Evolutionary conservation across 2,797 vertebrate species (phyloP), one percentile per base, ranked within the genome.

Genomic region (Allobates femoralis): DNA sequence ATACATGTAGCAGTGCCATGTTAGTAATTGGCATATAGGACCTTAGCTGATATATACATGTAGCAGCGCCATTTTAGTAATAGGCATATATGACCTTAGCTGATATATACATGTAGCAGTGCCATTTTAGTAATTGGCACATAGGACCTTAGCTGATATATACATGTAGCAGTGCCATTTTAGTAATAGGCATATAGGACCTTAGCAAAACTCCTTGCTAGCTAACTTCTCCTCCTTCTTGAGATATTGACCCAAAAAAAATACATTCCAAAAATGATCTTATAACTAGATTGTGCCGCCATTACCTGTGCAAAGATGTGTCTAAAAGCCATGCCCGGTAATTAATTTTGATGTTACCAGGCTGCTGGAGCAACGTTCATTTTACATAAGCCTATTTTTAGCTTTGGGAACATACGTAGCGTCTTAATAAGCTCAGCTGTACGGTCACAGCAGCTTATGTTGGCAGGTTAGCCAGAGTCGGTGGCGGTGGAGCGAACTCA

Each of bases 381-480:
- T 55, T 28, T 55, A 76, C 53, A 53, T 30, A 51, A 21, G 30
- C 34, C 32, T 78, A 78, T 58, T 78, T 78, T 58, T 60, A 58
- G 30, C 76, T 12, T 28, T n/a, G 21, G 55, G 15, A 78, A 58
- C 10, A n/a, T 58, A 58, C 19, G 2, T 34, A 58, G 19, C 37
- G 55, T 12, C 55, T n/a, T 78, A 58, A 58, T 37, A 37, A 60
- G 53, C 76, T 37, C n/a, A 3, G 41, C n/a, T 74, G 37, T 78
- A 14, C 53, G 18, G 53, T 37, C 76, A n/a, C 76, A 60, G 53
- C 37, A 58, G 76, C 58, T 60, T 78, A 37, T 37, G 18, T 60
- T 78, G 76, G 53, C 76, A 60, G 76, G 76, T 78, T 78, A 60
- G 53, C 58, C 53, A 34, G 55, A 21, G 18, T 23, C 15, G 21